Conservation (phyloP, 1,140 invertebrate species). For the Drosophila baimaii region DNA sequence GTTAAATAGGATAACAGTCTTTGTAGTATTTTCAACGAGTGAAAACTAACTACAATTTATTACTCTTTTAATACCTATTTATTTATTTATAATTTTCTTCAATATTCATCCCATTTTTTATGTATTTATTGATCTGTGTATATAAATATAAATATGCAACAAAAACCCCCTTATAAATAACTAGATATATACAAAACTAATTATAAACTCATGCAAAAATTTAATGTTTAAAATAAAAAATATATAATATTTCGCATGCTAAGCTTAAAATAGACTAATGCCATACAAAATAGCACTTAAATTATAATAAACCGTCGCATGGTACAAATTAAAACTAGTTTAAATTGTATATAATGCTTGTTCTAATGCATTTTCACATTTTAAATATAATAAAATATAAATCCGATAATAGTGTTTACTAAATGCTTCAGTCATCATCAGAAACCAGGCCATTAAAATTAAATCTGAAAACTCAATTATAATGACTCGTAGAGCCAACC, state of each 20-base stretch:
- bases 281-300: background rate
- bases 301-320: background rate
- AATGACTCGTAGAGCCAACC: background rate
- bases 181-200: background rate
- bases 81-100: background rate
- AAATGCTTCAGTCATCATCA: background rate
- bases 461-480: background rate
- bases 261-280: background rate
- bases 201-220: background rate
- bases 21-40: too few relatives aligned
- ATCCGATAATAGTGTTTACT: background rate
- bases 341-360: background rate
- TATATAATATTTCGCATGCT: background rate
- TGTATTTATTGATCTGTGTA: background rate
- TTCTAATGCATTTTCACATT: background rate
- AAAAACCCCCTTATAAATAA: background rate
- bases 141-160: too few relatives aligned
- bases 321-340: background rate
- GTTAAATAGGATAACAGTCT: background rate
- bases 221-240: background rate
- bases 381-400: background rate
- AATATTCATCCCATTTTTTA: background rate
- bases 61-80: too few relatives aligned
- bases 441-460: background rate
- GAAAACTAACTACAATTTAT: too few relatives aligned